phyloP scores from a whole-genome alignment of 2,888 invertebrate species.

The Lycocerus yunnanus region DNA sequence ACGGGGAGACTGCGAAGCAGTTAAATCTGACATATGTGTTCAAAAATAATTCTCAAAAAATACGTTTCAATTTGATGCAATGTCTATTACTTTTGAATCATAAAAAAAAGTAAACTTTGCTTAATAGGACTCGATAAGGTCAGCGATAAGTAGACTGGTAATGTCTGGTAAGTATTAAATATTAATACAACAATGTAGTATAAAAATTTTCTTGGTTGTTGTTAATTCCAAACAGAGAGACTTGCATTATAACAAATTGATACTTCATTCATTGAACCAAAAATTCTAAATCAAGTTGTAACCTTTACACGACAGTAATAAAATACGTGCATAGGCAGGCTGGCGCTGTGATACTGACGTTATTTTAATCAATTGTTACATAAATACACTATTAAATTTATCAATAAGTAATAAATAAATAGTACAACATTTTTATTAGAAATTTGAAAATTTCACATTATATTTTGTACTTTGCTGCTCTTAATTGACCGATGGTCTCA shows the following conservation, averaged over 20 bases:
- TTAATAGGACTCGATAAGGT: background rate
- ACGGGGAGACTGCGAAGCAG: constrained; percentile 24
- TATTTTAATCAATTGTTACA: background rate
- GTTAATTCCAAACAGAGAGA: background rate
- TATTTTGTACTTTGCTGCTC: background rate
- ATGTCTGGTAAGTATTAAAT: background rate
- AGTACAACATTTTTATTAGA: background rate
- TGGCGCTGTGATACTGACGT: too few species aligned
- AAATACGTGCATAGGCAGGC: background rate
- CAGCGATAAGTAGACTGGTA: background rate
- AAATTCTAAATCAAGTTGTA: background rate
- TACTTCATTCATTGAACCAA: background rate
- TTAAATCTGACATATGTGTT: background rate
- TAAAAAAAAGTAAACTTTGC: background rate
- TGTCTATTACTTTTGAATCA: background rate
- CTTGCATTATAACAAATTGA: background rate
- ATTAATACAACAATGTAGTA: background rate
- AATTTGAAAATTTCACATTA: background rate
- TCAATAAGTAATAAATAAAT: background rate
- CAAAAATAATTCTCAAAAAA: background rate
- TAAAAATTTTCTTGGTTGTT: background rate
- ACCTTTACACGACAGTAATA: too few species aligned
- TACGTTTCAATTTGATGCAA: background rate
- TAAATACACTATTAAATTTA: background rate
- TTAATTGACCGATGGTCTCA: constrained; percentile 48